Evolutionary conservation across 37 sponge, comb jelly and placozoan species (phyloP).

Genomic region (Chondrilla cf. caribensis): DNA sequence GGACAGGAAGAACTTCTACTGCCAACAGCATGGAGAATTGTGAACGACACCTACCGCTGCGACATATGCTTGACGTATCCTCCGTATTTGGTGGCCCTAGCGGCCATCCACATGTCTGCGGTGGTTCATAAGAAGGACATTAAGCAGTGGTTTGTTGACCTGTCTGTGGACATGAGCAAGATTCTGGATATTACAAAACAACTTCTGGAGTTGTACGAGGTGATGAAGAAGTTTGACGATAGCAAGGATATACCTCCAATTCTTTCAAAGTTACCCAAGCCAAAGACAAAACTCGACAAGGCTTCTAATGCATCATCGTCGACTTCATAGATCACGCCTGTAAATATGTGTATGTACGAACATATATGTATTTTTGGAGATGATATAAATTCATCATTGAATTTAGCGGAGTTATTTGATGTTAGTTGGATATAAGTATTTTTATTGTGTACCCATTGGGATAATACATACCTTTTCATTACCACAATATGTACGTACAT

Average conservation of each 20-base stretch:
- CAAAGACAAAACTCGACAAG: conserved; percentile 24
- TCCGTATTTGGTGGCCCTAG: conserved; percentile 92
- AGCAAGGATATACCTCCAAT: conserved; percentile 82
- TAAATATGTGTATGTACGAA: not conserved
- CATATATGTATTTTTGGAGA: not conserved
- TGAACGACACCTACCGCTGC: conserved; percentile 89
- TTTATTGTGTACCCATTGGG: too few relatives aligned
- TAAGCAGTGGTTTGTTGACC: conserved; percentile 87
- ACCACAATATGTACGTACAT: too few relatives aligned
- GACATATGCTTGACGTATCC: conserved; percentile 88
- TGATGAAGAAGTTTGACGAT: conserved; percentile 96
- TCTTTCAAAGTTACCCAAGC: conserved; percentile 69
- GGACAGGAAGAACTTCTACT: conserved; percentile 81
- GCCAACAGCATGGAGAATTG: conserved; percentile 87
- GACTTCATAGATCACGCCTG: not conserved
- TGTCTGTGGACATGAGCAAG: conserved; percentile 84
- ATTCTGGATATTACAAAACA: conserved; percentile 84
- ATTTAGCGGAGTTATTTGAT: not conserved
- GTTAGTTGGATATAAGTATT: too few relatives aligned
- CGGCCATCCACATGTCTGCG: conserved; percentile 94
- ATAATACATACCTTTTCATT: too few relatives aligned
- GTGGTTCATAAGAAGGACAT: conserved; percentile 92
- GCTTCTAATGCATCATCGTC: not conserved
- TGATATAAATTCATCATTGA: not conserved
- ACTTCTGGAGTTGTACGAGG: conserved; percentile 84